phyloP scores from a whole-genome alignment of 2,797 vertebrate species.

The Heliangelus exortis region DNA sequence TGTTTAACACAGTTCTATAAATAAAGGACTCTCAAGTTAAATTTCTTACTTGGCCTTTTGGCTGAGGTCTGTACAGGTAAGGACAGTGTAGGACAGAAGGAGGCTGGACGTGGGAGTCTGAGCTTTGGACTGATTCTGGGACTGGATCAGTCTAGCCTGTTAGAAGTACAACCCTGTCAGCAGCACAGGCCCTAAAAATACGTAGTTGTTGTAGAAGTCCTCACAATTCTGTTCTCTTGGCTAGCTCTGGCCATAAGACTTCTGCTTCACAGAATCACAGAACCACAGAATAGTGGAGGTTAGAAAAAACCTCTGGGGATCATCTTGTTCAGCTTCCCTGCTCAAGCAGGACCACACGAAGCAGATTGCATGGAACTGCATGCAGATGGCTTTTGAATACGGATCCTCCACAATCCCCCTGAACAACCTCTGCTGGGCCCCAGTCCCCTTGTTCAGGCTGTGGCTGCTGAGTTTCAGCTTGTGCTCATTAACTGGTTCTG shows the following conservation, averaged over 20 bases:
- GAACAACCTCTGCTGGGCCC: not conserved
- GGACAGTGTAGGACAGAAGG: not conserved
- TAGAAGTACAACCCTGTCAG: not conserved
- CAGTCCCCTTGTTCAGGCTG: not conserved
- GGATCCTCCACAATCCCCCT: not conserved
- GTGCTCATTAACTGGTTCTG: not conserved
- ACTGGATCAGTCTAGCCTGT: not conserved
- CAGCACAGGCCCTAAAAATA: not conserved
- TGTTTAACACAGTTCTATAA: not conserved
- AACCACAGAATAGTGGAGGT: not conserved
- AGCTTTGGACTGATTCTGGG: not conserved
- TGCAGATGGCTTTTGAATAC: not conserved
- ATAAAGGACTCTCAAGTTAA: not conserved
- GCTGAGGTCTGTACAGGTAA: not conserved
- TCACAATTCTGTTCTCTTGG: not conserved
- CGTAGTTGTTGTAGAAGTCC: not conserved
- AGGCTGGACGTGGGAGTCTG: not conserved
- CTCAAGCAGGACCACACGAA: rapidly evolving
- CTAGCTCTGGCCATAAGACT: not conserved
- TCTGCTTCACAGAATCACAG: not conserved
- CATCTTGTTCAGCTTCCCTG: not conserved
- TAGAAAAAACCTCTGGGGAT: not conserved
- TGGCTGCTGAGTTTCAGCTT: not conserved
- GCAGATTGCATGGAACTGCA: not conserved
- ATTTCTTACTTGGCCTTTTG: not conserved